Evolutionary conservation across 2,113 vertebrate genomes (phyloP).

Genomic region (Pterophyllum scalare): DNA sequence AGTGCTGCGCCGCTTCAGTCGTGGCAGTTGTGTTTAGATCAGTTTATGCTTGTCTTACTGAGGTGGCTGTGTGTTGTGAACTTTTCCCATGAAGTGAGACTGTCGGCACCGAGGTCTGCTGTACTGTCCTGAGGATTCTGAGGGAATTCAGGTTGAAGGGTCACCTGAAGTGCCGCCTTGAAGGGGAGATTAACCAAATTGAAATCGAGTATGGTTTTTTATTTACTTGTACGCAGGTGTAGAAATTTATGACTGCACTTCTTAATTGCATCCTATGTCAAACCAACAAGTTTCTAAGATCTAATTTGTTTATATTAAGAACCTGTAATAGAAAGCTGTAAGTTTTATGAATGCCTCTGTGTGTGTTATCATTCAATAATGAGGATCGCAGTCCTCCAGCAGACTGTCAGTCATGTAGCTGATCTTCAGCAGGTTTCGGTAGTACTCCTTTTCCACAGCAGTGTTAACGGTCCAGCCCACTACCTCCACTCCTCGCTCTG

Average conservation of each 20-base stretch:
- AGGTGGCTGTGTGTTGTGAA: background rate
- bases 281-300: background rate
- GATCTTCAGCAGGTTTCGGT: slow-evolving; percentile 82
- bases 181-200: background rate
- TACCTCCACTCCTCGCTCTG: slow-evolving; percentile 85
- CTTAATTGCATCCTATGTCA: background rate
- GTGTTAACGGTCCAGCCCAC: slow-evolving; percentile 93
- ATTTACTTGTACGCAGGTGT: background rate
- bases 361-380: slow-evolving; percentile 74
- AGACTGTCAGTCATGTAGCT: slow-evolving; percentile 93
- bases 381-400: slow-evolving; percentile 88
- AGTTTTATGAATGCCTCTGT: background rate
- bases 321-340: background rate
- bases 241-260: background rate
- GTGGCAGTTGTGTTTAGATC: too few species aligned
- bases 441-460: slow-evolving; percentile 89
- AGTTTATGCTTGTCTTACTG: background rate
- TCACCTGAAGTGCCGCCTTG: background rate
- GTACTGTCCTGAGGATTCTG: background rate
- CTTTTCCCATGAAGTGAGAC: background rate
- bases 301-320: background rate
- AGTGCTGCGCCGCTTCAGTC: background rate
- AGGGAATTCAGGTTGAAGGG: background rate
- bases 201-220: background rate
- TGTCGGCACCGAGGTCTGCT: background rate